phyloP scores from a whole-genome alignment of 2,113 vertebrate genomes.

The Spea bombifrons region DNA sequence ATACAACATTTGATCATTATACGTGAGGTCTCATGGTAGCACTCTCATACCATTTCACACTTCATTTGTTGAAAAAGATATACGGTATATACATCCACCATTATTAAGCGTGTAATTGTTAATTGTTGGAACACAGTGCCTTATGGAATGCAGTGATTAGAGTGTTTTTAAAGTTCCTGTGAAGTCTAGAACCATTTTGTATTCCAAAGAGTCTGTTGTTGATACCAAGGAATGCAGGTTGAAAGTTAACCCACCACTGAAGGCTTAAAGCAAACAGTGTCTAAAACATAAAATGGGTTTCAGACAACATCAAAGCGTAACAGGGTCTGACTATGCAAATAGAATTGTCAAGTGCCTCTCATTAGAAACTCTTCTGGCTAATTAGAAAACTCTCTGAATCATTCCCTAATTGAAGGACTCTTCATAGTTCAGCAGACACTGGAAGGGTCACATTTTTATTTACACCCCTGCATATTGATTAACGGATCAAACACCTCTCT shows the following conservation, averaged over 20 bases:
- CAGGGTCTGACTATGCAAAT: constrained; percentile 4
- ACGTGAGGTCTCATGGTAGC: no score
- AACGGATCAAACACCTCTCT: no score
- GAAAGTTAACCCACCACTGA: background rate
- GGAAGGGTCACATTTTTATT: background rate
- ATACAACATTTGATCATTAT: no score
- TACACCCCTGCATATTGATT: no score
- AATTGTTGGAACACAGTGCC: no score
- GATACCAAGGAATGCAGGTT: constrained; percentile 6
- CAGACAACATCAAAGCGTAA: background rate
- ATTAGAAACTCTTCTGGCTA: constrained; percentile 1
- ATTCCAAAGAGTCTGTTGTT: background rate
- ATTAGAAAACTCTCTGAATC: background rate
- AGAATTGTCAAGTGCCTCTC: constrained; percentile 2
- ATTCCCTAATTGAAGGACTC: background rate
- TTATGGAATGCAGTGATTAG: no score
- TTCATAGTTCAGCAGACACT: background rate
- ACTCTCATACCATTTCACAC: no score
- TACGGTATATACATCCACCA: no score
- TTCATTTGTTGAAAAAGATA: no score
- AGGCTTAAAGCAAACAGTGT: background rate
- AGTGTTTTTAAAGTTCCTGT: no score
- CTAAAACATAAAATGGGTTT: background rate
- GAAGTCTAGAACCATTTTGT: background rate
- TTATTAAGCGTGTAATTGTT: no score